These are phyloP conservation scores for Nemopilema nomurai DNA, from an alignment of 30 jellyfish, hydroid and myxozoan species.

Conservation along the genomic window DNA sequence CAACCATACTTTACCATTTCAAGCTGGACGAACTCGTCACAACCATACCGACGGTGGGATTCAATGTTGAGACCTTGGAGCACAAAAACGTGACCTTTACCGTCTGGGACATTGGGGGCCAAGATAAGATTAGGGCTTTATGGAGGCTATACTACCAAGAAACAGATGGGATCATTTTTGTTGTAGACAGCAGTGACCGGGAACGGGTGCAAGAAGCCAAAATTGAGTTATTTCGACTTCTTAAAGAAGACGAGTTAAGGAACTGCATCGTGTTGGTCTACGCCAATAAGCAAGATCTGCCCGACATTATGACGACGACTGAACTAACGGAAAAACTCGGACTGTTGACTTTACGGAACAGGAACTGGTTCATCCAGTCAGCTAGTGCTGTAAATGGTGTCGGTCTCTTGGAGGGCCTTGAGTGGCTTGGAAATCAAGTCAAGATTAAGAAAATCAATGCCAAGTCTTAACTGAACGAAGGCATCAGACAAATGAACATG, in stretches of 20 bases:
- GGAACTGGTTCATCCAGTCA: conserved; percentile 91
- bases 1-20: conserved; percentile 87
- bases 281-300: conserved; percentile 92
- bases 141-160: conserved; percentile 96
- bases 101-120: conserved; percentile 99
- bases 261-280: conserved; percentile 67
- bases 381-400: conserved; percentile 85
- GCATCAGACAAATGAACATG: no score
- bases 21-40: conserved; percentile 88
- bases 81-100: conserved; percentile 80
- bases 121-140: conserved; percentile 84
- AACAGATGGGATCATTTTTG: conserved; percentile 86
- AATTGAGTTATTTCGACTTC: conserved; percentile 65
- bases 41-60: conserved; percentile 94
- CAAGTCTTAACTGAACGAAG: not conserved
- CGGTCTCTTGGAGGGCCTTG: conserved; percentile 90
- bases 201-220: conserved; percentile 85
- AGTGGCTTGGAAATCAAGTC: conserved; percentile 82
- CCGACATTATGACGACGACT: conserved; percentile 79
- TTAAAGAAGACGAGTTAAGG: conserved; percentile 80
- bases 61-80: conserved; percentile 89
- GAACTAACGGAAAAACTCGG: conserved; percentile 89
- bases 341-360: conserved; percentile 64
- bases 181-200: conserved; percentile 85
- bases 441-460: conserved; percentile 34